Conservation (phyloP, 2,888 invertebrate species). For the Euplexia lucipara region DNA sequence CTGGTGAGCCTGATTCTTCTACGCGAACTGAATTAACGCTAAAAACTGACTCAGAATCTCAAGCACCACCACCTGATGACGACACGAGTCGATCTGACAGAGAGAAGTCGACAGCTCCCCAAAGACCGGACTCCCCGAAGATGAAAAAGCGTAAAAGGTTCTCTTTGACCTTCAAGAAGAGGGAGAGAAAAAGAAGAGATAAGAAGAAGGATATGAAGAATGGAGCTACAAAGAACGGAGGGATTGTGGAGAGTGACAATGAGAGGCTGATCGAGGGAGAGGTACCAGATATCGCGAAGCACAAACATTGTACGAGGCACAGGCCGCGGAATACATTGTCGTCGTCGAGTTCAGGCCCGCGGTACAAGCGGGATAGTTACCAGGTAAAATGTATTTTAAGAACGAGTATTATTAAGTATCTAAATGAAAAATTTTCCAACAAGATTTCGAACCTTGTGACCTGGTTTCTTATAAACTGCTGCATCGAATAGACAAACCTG, state of each 20-base stretch:
- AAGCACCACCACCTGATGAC: slow-evolving; percentile 83
- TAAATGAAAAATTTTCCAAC: slow-evolving; percentile 2
- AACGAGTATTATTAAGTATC: slow-evolving; percentile 30
- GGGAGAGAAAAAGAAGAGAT: slow-evolving; percentile 86
- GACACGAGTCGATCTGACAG: slow-evolving; percentile 87
- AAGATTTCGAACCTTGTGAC: slow-evolving; percentile 3
- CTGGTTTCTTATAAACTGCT: slow-evolving; percentile 14
- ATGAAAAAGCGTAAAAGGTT: slow-evolving; percentile 87
- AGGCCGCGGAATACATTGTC: slow-evolving; percentile 84
- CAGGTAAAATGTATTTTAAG: slow-evolving; percentile 78
- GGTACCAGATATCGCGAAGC: slow-evolving; percentile 76
- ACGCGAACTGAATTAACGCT: slow-evolving; percentile 83
- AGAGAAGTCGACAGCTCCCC: slow-evolving; percentile 83
- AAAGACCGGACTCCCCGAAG: slow-evolving; percentile 86
- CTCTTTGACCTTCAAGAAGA: slow-evolving; percentile 86
- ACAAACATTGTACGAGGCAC: slow-evolving; percentile 82
- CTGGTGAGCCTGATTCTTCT: slow-evolving; percentile 84
- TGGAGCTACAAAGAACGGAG: slow-evolving; percentile 80
- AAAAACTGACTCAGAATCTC: slow-evolving; percentile 87
- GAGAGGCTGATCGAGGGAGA: slow-evolving; percentile 86
- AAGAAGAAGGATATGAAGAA: slow-evolving; percentile 85
- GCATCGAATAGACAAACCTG: slow-evolving; percentile 45
- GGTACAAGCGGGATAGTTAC: slow-evolving; percentile 90
- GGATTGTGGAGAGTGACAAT: slow-evolving; percentile 83
- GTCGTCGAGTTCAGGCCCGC: slow-evolving; percentile 87